phyloP scores from a whole-genome alignment of 2,888 invertebrate species.

The Pharmacophagus antenor region DNA sequence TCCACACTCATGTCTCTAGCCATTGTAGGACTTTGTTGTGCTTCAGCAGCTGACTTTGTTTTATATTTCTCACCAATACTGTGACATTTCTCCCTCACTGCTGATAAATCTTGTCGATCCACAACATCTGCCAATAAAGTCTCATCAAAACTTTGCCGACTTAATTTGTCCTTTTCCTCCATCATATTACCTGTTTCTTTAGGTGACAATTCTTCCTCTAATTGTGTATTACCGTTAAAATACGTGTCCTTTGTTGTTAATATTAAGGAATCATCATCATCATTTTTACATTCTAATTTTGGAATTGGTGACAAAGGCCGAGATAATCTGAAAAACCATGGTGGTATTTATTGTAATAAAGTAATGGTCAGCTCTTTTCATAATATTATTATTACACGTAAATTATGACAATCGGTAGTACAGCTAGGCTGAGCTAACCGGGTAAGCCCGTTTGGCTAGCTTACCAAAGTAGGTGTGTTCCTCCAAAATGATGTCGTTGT shows the following conservation, averaged over 20 bases:
- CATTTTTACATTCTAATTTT: slow-evolving; percentile 43
- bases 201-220: slow-evolving; percentile 60
- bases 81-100: slow-evolving; percentile 71
- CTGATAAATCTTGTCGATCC: slow-evolving; percentile 60
- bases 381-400: too few relatives aligned
- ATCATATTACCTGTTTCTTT: slow-evolving; percentile 68
- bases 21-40: slow-evolving; percentile 79
- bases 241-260: slow-evolving; percentile 49
- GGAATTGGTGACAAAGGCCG: slow-evolving; percentile 67
- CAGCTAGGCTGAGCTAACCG: too few relatives aligned
- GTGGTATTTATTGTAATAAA: not conserved
- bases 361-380: not conserved
- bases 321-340: slow-evolving; percentile 56
- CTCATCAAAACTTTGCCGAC: slow-evolving; percentile 72
- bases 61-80: slow-evolving; percentile 77
- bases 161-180: slow-evolving; percentile 71
- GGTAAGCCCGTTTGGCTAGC: too few relatives aligned
- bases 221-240: slow-evolving; percentile 53
- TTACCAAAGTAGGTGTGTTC: too few relatives aligned
- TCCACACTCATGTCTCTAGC: slow-evolving; percentile 86
- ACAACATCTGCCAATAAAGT: slow-evolving; percentile 57
- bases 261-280: slow-evolving; percentile 44
- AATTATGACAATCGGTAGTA: too few relatives aligned
- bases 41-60: slow-evolving; percentile 58
- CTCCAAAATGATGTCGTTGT: too few relatives aligned